phyloP scores from a whole-genome alignment of 92 coral and sea anemone genomes.

The Anthopleura xanthogrammica region DNA sequence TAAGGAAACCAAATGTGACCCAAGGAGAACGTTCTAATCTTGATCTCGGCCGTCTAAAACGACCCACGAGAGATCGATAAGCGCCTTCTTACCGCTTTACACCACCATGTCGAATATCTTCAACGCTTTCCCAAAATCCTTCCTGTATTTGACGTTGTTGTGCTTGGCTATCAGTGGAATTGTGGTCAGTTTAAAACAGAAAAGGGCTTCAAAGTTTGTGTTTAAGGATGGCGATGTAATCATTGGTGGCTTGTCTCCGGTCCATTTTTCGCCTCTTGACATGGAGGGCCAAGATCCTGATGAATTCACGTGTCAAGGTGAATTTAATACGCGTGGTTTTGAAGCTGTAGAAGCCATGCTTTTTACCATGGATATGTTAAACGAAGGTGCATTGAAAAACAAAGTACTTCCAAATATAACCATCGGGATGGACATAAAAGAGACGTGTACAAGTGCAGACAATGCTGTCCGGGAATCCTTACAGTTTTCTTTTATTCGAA shows the following conservation, averaged over 20 bases:
- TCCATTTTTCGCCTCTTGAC: constrained; percentile 84
- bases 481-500: constrained; percentile 77
- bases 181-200: constrained; percentile 24
- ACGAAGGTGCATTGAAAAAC: constrained; percentile 69
- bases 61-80: background rate
- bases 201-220: constrained; percentile 40
- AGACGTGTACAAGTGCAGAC: constrained; percentile 78
- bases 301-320: constrained; percentile 59
- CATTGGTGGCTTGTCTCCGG: constrained; percentile 87
- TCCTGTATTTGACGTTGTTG: background rate
- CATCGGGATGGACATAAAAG: constrained; percentile 85
- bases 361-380: constrained; percentile 79
- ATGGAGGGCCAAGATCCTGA: constrained; percentile 63
- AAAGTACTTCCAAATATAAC: constrained; percentile 78
- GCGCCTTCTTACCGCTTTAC: background rate
- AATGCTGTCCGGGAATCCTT: constrained; percentile 88
- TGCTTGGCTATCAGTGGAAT: background rate
- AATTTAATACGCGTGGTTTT: constrained; percentile 77
- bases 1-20: background rate
- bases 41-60: background rate
- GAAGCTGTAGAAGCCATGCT: constrained; percentile 93
- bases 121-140: background rate
- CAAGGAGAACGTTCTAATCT: background rate
- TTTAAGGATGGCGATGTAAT: constrained; percentile 75
- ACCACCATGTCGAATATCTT: background rate